Base-by-base conservation (phyloP, 2,888 invertebrate species). In the Acleris emargana region DNA sequence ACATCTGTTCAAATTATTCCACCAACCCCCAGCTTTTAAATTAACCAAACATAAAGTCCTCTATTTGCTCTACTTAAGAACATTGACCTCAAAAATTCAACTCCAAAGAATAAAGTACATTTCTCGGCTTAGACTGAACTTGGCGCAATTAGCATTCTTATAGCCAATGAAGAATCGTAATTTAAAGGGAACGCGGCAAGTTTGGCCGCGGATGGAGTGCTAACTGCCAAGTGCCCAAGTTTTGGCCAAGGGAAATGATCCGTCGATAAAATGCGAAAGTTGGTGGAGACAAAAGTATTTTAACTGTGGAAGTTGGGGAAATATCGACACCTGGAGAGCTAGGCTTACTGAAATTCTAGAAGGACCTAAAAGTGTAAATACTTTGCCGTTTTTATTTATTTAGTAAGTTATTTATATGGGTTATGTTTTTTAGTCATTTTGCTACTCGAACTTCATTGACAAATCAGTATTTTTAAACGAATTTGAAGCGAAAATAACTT, bases 101-200 rank as follows among this genome's bases (percentile, higher is more conserved):
- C 20, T 54, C 20, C 9, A 5, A 20, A 16, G 54, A 20, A 54
- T 54, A 42, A 54, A 22, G 42, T 42, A 54, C 16, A 54, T 54
- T 42, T 45, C 45, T 45, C 45, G 16, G n/a, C 45, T 45, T n/a
- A 57, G 45, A 18, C 20, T 7, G 20, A 59, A 66, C 17, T 66
- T 60, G 50, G 59, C 55, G 50, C 64, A 55, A 66, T 66, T 60
- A 66, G 64, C 45, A 66, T 66, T 60, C 64, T 50, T 60, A 60
- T 59, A 50, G 54, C 55, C 60, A 22, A 57, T 57, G 60, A 57
- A 66, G 55, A 58, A 51, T 59, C 64, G 32, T 51, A 66, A 66
- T 66, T 66, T 60, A 51, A 42, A 47, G 43, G 28, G 62, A 49
- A 62, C 38, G 32, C 54, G 55, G 51, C 60, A 66, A 66, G 60